phyloP scores from a whole-genome alignment of 2,888 invertebrate genomes.

The Crepidodera aurea region DNA sequence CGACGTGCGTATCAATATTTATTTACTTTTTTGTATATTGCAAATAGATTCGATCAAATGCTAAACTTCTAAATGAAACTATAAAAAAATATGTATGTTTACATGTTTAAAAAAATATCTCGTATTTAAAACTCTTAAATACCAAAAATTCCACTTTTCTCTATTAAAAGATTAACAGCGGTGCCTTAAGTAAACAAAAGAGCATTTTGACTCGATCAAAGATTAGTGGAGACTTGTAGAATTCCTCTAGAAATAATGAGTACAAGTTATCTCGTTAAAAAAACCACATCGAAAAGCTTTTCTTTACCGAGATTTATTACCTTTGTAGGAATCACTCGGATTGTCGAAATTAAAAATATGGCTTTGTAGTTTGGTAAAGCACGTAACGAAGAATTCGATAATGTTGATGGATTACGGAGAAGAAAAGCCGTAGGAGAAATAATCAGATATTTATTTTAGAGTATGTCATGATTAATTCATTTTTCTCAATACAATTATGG shows the following conservation, averaged over 20 bases:
- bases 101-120: too few species aligned
- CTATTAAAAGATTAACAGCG: slow-evolving; percentile 15
- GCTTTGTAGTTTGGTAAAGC: slow-evolving; percentile 5
- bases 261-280: slow-evolving; percentile 38
- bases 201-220: slow-evolving; percentile 31
- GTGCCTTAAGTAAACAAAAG: slow-evolving; percentile 29
- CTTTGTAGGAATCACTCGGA: slow-evolving; percentile 11
- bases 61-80: too few species aligned
- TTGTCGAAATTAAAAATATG: slow-evolving; percentile 23
- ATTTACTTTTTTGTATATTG: too few species aligned
- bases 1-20: too few species aligned
- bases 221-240: slow-evolving; percentile 36
- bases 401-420: background rate
- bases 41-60: too few species aligned
- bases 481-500: too few species aligned
- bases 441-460: too few species aligned
- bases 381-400: slow-evolving; percentile 15
- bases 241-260: slow-evolving; percentile 38
- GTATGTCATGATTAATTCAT: too few species aligned
- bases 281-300: slow-evolving; percentile 25
- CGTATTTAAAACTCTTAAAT: too few species aligned
- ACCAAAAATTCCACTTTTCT: slow-evolving; percentile 1
- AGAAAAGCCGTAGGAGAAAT: too few species aligned
- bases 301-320: slow-evolving; percentile 25
- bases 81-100: too few species aligned